These are phyloP conservation scores for Coregonus ussuriensis DNA, from an alignment of 2,797 vertebrate genomes.

Conservation along the genomic window DNA sequence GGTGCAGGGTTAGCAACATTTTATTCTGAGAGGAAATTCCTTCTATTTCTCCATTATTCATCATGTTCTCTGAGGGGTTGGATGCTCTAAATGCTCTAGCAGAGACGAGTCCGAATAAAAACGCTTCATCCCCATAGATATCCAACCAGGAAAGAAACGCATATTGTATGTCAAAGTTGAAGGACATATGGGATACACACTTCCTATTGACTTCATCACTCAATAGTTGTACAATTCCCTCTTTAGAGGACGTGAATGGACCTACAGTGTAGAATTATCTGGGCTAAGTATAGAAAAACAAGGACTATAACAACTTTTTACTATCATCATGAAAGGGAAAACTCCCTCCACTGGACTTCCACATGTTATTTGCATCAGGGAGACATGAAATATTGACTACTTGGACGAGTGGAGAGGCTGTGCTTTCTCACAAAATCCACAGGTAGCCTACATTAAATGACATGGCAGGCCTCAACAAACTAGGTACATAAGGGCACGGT, in stretches of 20 bases:
- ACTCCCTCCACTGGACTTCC: slow-evolving; percentile 53
- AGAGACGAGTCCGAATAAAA: slow-evolving; percentile 62
- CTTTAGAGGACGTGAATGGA: slow-evolving; percentile 59
- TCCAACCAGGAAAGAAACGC: slow-evolving; percentile 52
- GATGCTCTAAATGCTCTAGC: slow-evolving; percentile 74
- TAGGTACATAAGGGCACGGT: background rate
- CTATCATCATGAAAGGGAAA: slow-evolving; percentile 41
- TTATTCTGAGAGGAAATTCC: slow-evolving; percentile 75
- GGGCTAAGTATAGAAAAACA: slow-evolving; percentile 45
- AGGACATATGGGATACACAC: slow-evolving; percentile 60
- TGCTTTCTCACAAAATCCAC: slow-evolving; percentile 51
- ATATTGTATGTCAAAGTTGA: slow-evolving; percentile 58
- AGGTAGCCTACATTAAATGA: background rate
- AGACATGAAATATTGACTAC: slow-evolving; percentile 66
- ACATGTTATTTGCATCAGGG: slow-evolving; percentile 67
- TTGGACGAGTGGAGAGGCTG: slow-evolving; percentile 40
- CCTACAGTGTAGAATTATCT: slow-evolving; percentile 51
- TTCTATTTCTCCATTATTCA: slow-evolving; percentile 76
- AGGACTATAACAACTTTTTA: slow-evolving; percentile 39
- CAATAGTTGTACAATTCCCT: slow-evolving; percentile 57
- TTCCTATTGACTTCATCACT: slow-evolving; percentile 61
- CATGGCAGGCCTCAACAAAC: background rate
- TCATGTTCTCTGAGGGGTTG: slow-evolving; percentile 64
- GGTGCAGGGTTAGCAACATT: slow-evolving; percentile 74
- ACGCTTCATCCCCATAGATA: slow-evolving; percentile 60